A percentile compares a stretch with the other conserved stretches of the same genome.
These are phyloP conservation scores for Mesoclemmys tuberculata DNA, from an alignment of 2,113 vertebrate genomes.

Conservation along the genomic window DNA sequence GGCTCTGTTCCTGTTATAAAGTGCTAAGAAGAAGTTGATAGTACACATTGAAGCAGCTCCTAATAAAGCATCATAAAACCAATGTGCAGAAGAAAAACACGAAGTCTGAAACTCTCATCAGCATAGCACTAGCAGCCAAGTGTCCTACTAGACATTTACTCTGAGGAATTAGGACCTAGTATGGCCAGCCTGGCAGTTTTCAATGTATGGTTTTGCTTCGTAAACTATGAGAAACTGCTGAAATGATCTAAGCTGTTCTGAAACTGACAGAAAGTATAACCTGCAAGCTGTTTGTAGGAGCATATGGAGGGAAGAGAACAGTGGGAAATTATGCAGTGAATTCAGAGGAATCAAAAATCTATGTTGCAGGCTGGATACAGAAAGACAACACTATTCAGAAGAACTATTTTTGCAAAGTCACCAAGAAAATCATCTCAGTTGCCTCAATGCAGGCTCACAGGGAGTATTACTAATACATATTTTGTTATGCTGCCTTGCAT, in stretches of 20 bases:
- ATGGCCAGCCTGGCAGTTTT: not conserved
- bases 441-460: not conserved
- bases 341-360: slow-evolving; percentile 20
- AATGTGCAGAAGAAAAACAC: not conserved
- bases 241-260: not conserved
- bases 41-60: not conserved
- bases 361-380: not conserved
- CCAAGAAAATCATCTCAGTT: not conserved
- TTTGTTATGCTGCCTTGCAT: not conserved
- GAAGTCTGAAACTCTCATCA: not conserved
- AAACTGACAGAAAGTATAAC: slow-evolving; percentile 35
- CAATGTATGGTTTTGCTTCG: slow-evolving; percentile 6
- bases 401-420: not conserved
- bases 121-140: not conserved
- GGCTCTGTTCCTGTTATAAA: slow-evolving; percentile 46
- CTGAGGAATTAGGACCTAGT: not conserved
- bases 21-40: slow-evolving; percentile 41
- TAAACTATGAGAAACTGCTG: not conserved
- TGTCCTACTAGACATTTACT: not conserved
- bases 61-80: not conserved
- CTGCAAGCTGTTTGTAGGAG: slow-evolving; percentile 26
- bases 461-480: not conserved
- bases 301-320: slow-evolving; percentile 42
- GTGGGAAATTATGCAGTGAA: slow-evolving; percentile 32
- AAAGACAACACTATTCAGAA: slow-evolving; percentile 19